Evolutionary conservation across 2,888 invertebrate species (phyloP).

Genomic region (Gymnoscelis rufifasciata): DNA sequence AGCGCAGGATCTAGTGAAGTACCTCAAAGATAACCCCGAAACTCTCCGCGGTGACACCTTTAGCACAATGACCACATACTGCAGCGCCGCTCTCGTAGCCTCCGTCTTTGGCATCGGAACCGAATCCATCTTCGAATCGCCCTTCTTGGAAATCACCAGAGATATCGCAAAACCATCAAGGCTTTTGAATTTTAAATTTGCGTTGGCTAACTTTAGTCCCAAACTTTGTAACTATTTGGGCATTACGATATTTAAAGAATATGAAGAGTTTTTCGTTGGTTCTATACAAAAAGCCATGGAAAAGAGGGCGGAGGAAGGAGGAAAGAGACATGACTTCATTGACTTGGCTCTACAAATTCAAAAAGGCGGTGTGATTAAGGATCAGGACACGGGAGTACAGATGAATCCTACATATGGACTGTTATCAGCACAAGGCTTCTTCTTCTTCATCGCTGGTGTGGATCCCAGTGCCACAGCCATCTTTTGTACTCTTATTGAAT

Average conservation of each 20-base stretch:
- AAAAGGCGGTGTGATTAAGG: constrained; percentile 42
- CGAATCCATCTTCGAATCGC: constrained; percentile 47
- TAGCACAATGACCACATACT: constrained; percentile 36
- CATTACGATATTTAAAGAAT: constrained; percentile 39
- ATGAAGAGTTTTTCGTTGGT: constrained; percentile 48
- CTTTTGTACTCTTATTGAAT: constrained; percentile 32
- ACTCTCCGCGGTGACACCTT: constrained; percentile 21
- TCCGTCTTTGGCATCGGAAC: constrained; percentile 57
- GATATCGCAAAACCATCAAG: constrained; percentile 24
- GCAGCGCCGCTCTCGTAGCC: constrained; percentile 44
- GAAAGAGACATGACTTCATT: constrained; percentile 49
- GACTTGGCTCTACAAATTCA: constrained; percentile 48
- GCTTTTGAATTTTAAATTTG: constrained; percentile 30
- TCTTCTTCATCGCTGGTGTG: constrained; percentile 44
- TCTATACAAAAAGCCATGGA: constrained; percentile 46
- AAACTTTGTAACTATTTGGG: constrained; percentile 32
- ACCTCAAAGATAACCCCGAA: constrained; percentile 36
- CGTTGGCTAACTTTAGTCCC: constrained; percentile 25
- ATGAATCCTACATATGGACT: constrained; percentile 46
- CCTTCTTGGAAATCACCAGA: constrained; percentile 40
- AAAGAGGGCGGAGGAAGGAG: constrained; percentile 38
- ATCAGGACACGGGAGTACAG: constrained; percentile 40
- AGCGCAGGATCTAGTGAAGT: constrained; percentile 43
- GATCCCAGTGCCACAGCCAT: constrained; percentile 41
- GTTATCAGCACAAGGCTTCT: constrained; percentile 30